Conservation (phyloP, 2,113 vertebrate species). For the Phalacrocorax carbo region DNA sequence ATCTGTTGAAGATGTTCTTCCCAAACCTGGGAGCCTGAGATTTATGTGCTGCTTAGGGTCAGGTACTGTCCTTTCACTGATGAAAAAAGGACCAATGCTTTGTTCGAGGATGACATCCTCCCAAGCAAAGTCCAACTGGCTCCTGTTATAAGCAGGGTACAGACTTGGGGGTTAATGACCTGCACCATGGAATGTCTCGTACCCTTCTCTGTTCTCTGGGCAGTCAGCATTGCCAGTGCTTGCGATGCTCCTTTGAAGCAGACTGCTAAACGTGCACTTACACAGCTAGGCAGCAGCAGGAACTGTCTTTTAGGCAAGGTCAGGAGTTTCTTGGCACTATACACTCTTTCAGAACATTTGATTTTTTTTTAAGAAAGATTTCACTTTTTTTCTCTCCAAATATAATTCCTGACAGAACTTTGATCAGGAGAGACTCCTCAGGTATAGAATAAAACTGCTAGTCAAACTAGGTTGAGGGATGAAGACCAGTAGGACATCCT, state of each 20-base stretch:
- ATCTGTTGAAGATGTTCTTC: not conserved
- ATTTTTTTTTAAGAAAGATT: not conserved
- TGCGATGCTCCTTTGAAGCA: not conserved
- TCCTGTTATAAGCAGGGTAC: not conserved
- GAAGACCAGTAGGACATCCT: not conserved
- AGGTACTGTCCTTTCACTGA: not conserved
- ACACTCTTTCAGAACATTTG: not conserved
- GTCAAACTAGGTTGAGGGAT: not conserved
- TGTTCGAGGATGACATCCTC: not conserved
- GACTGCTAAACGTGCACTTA: not conserved
- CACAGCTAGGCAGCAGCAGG: not conserved
- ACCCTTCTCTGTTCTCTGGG: not conserved
- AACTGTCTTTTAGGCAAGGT: not conserved
- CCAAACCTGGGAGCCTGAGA: not conserved
- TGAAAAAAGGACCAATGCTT: not conserved
- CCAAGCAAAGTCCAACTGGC: not conserved
- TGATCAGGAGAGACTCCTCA: not conserved
- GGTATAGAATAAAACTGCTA: not conserved
- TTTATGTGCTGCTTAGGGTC: not conserved
- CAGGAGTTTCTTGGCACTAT: not conserved
- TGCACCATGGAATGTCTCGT: not conserved
- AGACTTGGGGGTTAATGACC: not conserved
- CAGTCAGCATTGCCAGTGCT: not conserved
- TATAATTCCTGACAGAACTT: not conserved
- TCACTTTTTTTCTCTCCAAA: not conserved